Evolutionary conservation across 2,113 vertebrate genomes (phyloP).

Genomic region (Corynorhinus townsendii): DNA sequence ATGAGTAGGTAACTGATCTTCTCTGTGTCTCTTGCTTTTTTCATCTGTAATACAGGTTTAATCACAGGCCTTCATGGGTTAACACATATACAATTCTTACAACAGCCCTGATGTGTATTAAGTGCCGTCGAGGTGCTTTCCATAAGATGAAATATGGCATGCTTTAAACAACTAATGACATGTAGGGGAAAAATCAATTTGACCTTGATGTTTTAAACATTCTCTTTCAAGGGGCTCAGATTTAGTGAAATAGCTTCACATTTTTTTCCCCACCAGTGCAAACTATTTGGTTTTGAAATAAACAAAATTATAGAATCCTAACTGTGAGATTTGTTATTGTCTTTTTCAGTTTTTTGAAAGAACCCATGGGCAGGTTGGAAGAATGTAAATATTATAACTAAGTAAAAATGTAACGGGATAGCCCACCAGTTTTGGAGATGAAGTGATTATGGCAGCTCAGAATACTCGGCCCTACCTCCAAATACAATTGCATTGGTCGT

Average conservation of each 20-base stretch:
- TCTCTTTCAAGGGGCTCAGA: neutral
- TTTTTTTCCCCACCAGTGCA: neutral
- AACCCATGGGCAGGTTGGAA: neutral
- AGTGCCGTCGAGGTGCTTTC: neutral
- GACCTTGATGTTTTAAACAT: slow-evolving; percentile 23
- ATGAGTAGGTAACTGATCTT: neutral
- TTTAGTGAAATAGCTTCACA: neutral
- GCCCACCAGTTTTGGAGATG: neutral
- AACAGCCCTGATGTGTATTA: neutral
- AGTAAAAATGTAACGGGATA: neutral
- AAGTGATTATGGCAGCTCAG: neutral
- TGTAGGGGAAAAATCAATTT: slow-evolving; percentile 17
- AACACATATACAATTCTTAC: neutral
- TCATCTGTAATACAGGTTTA: neutral
- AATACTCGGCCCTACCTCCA: neutral
- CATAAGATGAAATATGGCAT: neutral
- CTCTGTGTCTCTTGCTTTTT: neutral
- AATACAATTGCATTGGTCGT: accelerated
- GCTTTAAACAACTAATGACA: neutral
- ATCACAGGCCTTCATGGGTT: neutral
- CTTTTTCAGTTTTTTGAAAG: neutral
- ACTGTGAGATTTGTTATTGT: neutral
- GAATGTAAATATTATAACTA: neutral
- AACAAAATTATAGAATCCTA: neutral
- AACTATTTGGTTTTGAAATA: neutral